phyloP scores from a whole-genome alignment of 2,888 invertebrate species.

The Nemotelus pantherinus region DNA sequence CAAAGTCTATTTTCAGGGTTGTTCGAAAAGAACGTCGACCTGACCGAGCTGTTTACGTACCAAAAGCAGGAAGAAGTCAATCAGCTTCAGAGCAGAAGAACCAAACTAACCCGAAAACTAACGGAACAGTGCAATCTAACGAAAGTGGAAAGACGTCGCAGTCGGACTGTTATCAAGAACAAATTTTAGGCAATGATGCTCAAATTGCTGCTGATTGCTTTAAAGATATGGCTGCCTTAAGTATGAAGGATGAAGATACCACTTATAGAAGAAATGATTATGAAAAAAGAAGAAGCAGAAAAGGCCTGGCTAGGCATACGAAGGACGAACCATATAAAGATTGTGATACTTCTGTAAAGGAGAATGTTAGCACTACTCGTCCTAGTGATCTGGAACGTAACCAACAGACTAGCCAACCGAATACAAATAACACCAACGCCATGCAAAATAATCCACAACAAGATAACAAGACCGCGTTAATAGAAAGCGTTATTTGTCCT shows the following conservation, averaged over 20 bases:
- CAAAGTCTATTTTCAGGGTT: slow-evolving; percentile 47
- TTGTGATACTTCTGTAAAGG: slow-evolving; percentile 51
- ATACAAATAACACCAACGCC: no score
- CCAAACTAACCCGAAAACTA: slow-evolving; percentile 10
- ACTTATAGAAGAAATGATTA: background rate
- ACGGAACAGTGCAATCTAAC: slow-evolving; percentile 22
- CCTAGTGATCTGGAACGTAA: no score
- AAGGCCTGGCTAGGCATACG: slow-evolving; percentile 1
- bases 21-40: slow-evolving; percentile 70
- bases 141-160: slow-evolving; percentile 9
- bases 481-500: slow-evolving; percentile 63
- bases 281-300: background rate
- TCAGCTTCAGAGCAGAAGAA: slow-evolving; percentile 59
- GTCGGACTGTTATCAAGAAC: background rate
- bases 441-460: no score
- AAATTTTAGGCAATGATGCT: background rate
- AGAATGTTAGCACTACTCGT: background rate
- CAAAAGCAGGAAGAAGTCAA: slow-evolving; percentile 72
- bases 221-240: background rate
- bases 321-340: slow-evolving; percentile 50
- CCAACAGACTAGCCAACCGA: no score
- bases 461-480: slow-evolving; percentile 59
- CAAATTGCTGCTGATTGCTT: slow-evolving; percentile 16
- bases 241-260: no score
- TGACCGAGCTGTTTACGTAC: slow-evolving; percentile 82